Percentiles rank a stretch among this genome's conserved stretches.
These are phyloP conservation scores for Lucifuga dentata DNA, from an alignment of 2,113 vertebrate species.

Conservation along the genomic window DNA sequence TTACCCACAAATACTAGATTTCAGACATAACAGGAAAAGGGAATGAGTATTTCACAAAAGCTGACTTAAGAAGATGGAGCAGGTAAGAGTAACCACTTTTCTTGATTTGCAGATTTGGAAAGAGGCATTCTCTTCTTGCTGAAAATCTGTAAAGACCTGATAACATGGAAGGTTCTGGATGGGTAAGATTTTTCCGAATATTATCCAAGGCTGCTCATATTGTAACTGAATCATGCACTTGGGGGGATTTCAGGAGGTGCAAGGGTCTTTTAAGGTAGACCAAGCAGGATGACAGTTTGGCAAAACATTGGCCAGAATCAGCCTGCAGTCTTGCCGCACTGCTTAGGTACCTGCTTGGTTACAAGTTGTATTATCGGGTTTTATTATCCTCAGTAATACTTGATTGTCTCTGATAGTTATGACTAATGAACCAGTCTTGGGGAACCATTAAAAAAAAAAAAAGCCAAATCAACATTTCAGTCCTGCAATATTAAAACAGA, in stretches of 20 bases:
- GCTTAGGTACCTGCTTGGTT: neutral
- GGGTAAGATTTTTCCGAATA: conserved; percentile 90
- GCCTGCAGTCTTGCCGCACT: conserved; percentile 3
- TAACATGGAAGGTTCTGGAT: conserved; percentile 93
- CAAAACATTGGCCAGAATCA: neutral
- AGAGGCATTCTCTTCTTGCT: conserved; percentile 89
- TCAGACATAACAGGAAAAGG: conserved; percentile 93
- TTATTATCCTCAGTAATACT: conserved; percentile 8
- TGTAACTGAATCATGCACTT: conserved; percentile 34
- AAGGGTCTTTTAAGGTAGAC: conserved; percentile 25
- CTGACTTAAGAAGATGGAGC: conserved; percentile 86
- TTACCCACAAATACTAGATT: conserved; percentile 88
- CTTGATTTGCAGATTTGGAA: conserved; percentile 98
- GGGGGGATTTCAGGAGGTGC: conserved; percentile 11
- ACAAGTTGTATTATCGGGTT: neutral
- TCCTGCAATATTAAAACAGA: neutral
- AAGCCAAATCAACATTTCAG: neutral
- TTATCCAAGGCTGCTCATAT: conserved; percentile 62
- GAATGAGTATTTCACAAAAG: conserved; percentile 93
- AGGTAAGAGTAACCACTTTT: conserved; percentile 96
- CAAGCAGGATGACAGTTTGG: conserved; percentile 11
- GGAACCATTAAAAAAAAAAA: neutral
- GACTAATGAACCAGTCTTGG: neutral
- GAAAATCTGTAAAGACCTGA: conserved; percentile 93
- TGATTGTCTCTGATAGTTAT: neutral